Evolutionary conservation across 2,797 vertebrate genomes (phyloP), one percentile per base, ranked within the genome.

Genomic region (Rhinichthys osculus): DNA sequence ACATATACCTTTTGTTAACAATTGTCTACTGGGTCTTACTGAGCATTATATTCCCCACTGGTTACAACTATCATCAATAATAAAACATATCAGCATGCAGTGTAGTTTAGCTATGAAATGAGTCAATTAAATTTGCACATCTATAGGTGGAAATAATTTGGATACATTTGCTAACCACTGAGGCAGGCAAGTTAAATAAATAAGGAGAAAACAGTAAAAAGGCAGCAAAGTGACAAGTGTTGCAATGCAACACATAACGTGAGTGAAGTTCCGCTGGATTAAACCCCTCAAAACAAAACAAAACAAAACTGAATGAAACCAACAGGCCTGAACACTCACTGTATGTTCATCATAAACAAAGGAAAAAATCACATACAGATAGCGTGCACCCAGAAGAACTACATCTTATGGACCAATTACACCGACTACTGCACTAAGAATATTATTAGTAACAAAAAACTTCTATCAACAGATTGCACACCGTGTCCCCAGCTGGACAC

Each of bases 201-300:
- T 2, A 52, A 17, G 3, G n/a, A 17, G 4, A 38, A 35, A 21
- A 23, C 27, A 38, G 30, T 16, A 14, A 17, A 17, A 57, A 40
- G 23, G 35, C 27, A 47, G 40, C 19, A 7, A 10, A 72, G 52
- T 35, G 7, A n/a, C 38, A 7, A 35, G 11, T 33, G 11, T 8
- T 67, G 0, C 19, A 67, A 23, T 33, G 19, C 23, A 66, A 44
- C 30, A 9, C 42, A 50, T 21, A 50, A 35, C 30, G 78, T 16
- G 17, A 35, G 62, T 33, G 38, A 79, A 64, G 57, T 79, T 50
- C 19, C 30, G 42, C 78, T 67, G 17, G 10, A 52, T 16, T 42
- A 30, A 54, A 69, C 11, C 33, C 42, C 72, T 64, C 52, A 85
- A 79, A 85, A 85, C 83, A 85, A 85, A 85, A n/a, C n/a, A n/a